Base-by-base conservation (phyloP, 2,113 vertebrate genomes). In the Toxotes jaculatrix region DNA sequence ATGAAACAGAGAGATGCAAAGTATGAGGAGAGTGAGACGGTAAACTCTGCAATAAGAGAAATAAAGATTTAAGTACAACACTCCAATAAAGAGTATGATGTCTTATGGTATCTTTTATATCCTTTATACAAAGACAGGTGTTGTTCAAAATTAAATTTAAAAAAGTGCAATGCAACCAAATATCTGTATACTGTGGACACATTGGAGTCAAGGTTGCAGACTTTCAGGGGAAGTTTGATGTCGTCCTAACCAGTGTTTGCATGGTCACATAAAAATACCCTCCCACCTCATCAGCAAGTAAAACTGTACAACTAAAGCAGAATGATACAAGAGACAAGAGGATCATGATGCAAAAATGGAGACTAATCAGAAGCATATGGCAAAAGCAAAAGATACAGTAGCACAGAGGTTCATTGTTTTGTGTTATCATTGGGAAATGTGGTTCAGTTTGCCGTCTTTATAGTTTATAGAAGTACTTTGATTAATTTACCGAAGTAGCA, bases 321-420 rank as follows among this genome's bases (percentile, higher is more conserved):
- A 47, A 19, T n/a, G n/a, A n/a, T n/a, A 68, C 19, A 40, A 27
- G 16, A 19, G 7, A 2, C 14, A 57, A 5, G 14, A 38, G n/a
- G n/a, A n/a, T n/a, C n/a, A n/a, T n/a, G n/a, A n/a, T n/a, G n/a
- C n/a, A n/a, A n/a, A n/a, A n/a, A n/a, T n/a, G n/a, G n/a, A n/a
- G 12, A 62, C 63, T 31, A 51, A 61, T 51, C 55, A 49, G 6
- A 68, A 49, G 19, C 64, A 68, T 27, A 34, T 49, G 65, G 23
- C 40, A 45, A 66, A 16, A 66, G 1, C 57, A 27, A 34, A 32
- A 34, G 23, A 57, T 57, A 57, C 55, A 31, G 55, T 4, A 31
- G 12, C n/a, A 57, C 16, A 14, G 17, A 47, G 17, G 45, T 47
- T 11, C 4, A 17, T 47, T 47, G 45, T 16, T 16, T 47, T 47